Evolutionary conservation across 2,888 invertebrate species (phyloP), one percentile per base, ranked within the genome.

Genomic region (Nomada ruficornis): DNA sequence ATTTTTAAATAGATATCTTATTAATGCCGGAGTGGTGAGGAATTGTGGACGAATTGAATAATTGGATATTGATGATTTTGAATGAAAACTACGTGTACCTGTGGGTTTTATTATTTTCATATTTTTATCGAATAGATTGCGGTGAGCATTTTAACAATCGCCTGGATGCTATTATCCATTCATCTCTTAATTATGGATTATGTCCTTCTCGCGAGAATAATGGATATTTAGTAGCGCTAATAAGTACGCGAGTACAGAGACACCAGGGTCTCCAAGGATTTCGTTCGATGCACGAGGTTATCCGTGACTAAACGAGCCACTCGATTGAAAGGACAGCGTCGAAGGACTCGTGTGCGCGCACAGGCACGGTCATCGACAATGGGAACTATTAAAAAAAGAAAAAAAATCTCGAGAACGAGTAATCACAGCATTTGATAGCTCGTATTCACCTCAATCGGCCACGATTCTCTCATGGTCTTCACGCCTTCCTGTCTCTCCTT

Each of bases 141-240:
- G 2, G 54, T 9, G n/a, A 9, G 54, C n/a, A 5, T 70, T 77
- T 78, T 77, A 78, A 80, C 76, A 69, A 81, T 70, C 69, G 59
- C 50, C 74, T 83, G 83, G 70, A 72, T 83, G 85, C 79, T 87
- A 73, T 78, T 77, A 86, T 82, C 64, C 71, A 64, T 79, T 75
- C 72, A 64, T 81, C 78, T 84, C 80, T 83, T 86, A 82, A 86
- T 88, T 82, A 79, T 77, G 76, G 77, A 77, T 76, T 82, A 82
- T 78, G 76, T 86, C 76, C 77, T 81, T 84, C 78, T 63, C 52
- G 80, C 63, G 74, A 73, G 74, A 80, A 84, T 88, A 84, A 86
- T 86, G 78, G 82, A 79, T 65, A 79, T 59, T 80, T 73, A 63
- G 59, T 67, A 73, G 70, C 36, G 77, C 64, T 79, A 83, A 83